A percentile compares a stretch with the other conserved stretches of the same genome.
Evolutionary conservation across 2,888 invertebrate genomes (phyloP).

Genomic region (Drosophila glabriapex): DNA sequence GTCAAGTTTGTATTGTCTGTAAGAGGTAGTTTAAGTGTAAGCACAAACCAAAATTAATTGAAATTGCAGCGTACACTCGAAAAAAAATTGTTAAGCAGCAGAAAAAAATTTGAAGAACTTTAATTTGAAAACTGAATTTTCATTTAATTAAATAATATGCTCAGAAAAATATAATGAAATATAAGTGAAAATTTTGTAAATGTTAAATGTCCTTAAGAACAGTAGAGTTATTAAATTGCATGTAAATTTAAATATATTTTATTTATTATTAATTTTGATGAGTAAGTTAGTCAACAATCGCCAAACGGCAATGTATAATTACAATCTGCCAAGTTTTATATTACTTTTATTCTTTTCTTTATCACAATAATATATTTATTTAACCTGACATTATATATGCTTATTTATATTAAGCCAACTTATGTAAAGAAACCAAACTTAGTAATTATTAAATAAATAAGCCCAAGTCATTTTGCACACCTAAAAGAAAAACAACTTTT

Average conservation of each 20-base stretch:
- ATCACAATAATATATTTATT: background rate
- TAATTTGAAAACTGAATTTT: background rate
- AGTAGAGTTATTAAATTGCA: background rate
- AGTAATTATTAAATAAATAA: background rate
- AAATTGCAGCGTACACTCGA: conserved; percentile 3
- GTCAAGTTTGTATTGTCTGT: background rate
- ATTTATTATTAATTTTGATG: background rate
- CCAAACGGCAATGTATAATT: background rate
- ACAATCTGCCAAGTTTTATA: background rate
- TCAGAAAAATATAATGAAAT: background rate
- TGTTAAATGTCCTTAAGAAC: background rate
- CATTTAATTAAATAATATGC: background rate
- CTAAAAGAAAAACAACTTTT: conserved; percentile 3
- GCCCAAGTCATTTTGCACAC: background rate
- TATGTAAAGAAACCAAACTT: background rate
- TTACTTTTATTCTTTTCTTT: background rate
- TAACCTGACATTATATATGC: background rate
- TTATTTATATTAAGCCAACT: background rate
- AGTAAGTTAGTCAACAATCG: background rate
- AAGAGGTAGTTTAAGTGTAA: conserved; percentile 49
- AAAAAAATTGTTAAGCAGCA: background rate
- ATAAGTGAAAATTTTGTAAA: background rate
- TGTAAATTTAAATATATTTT: background rate
- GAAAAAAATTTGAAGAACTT: too few relatives aligned
- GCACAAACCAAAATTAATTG: conserved; percentile 48